phyloP scores from a whole-genome alignment of 2,113 vertebrate species.

The Corythoichthys intestinalis region DNA sequence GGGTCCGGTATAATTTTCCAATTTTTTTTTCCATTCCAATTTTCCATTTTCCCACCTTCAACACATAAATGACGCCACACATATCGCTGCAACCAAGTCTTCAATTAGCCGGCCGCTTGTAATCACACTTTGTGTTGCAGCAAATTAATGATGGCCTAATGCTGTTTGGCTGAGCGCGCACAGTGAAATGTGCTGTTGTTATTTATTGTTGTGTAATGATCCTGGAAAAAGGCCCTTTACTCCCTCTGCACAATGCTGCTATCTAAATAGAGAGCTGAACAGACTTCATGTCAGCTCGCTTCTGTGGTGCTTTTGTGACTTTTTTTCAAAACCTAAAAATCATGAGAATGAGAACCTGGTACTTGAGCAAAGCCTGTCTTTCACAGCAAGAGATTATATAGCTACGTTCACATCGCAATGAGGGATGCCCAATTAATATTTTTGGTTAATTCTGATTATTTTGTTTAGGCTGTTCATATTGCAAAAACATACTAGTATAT shows the following conservation, averaged over 20 bases:
- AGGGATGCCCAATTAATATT: no score
- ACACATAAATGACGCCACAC: constrained; percentile 5
- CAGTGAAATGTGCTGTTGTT: constrained; percentile 28
- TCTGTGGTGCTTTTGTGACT: background rate
- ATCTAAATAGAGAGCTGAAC: constrained; percentile 1
- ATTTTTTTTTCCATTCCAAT: no score
- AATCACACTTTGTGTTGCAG: constrained; percentile 37
- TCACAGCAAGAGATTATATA: no score
- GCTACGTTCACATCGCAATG: no score
- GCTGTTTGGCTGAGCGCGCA: background rate
- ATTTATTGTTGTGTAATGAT: constrained; percentile 50
- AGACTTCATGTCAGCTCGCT: constrained; percentile 2
- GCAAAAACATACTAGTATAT: no score
- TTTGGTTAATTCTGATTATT: no score
- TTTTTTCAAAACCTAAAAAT: background rate
- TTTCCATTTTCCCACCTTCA: background rate
- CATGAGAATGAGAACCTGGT: no score
- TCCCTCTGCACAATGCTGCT: constrained; percentile 5
- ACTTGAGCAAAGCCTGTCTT: no score
- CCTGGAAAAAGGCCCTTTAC: constrained; percentile 20
- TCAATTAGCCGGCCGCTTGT: constrained; percentile 35
- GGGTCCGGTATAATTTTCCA: no score
- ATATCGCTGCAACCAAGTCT: constrained; percentile 23
- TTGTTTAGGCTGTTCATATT: no score
- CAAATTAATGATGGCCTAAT: constrained; percentile 46